A percentile compares a stretch with the other conserved stretches of the same genome.
Conservation (phyloP, 2,113 vertebrate genomes). For the Bambusicola thoracicus region DNA sequence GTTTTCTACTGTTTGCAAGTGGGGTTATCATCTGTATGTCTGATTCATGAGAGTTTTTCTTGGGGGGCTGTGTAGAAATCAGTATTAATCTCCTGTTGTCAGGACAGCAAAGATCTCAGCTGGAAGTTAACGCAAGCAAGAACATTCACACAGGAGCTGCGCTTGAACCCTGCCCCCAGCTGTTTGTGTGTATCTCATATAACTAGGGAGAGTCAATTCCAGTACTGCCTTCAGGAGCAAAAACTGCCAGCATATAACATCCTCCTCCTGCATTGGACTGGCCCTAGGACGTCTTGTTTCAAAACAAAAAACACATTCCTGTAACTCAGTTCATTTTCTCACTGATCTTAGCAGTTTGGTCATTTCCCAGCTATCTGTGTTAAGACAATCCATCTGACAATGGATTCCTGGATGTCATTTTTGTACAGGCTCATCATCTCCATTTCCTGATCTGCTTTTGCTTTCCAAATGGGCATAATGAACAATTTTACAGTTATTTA, state of each 20-base stretch:
- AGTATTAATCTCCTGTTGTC: neutral
- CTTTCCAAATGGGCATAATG: neutral
- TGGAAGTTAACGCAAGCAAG: neutral
- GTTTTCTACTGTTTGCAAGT: neutral
- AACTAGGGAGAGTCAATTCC: neutral
- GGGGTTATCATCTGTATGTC: neutral
- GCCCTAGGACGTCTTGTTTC: neutral
- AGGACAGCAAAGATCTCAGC: neutral
- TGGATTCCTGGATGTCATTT: neutral
- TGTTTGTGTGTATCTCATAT: accelerated
- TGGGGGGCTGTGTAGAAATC: neutral
- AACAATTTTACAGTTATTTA: neutral
- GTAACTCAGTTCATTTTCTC: neutral
- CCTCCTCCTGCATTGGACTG: neutral
- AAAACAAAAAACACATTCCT: neutral
- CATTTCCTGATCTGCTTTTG: neutral
- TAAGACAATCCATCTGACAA: neutral
- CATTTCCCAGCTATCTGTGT: neutral
- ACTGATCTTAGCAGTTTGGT: neutral
- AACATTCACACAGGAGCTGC: no score
- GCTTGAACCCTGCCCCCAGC: neutral
- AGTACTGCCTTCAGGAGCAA: neutral
- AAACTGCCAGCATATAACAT: neutral
- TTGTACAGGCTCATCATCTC: neutral
- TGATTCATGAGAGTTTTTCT: neutral